These are phyloP conservation scores for Agonopterix subpropinquella DNA, from an alignment of 2,888 invertebrate species.

Conservation along the genomic window DNA sequence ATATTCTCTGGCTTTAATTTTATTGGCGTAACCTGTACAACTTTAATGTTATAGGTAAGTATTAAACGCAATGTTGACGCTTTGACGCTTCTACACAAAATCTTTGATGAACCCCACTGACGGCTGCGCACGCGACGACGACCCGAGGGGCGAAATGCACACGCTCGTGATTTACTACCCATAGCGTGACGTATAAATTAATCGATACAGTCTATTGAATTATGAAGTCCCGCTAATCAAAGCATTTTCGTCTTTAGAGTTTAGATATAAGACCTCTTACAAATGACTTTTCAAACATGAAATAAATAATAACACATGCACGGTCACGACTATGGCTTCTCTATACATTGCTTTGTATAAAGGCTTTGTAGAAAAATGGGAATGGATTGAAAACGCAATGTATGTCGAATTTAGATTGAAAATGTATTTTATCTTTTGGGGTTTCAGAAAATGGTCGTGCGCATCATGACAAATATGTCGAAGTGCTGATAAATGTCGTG, in stretches of 20 bases:
- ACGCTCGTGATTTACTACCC: conserved; percentile 44
- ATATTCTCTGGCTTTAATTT: too few species aligned
- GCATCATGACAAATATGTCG: conserved; percentile 28
- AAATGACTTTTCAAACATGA: too few species aligned
- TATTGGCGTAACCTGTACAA: too few species aligned
- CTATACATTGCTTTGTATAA: background rate
- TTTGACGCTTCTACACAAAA: conserved; percentile 1
- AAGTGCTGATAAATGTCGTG: conserved; percentile 40
- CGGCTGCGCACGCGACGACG: conserved; percentile 30
- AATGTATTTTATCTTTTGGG: background rate
- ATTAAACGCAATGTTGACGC: too few species aligned
- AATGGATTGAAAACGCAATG: too few species aligned
- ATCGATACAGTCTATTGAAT: conserved; percentile 2
- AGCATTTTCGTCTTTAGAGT: too few species aligned
- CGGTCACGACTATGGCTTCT: conserved; percentile 2
- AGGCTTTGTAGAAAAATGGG: too few species aligned
- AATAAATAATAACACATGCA: too few species aligned
- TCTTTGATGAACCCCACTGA: conserved; percentile 26
- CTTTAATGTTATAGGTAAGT: too few species aligned
- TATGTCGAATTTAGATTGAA: too few species aligned
- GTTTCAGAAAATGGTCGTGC: conserved; percentile 15
- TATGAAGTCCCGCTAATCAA: too few species aligned
- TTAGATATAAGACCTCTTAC: too few species aligned
- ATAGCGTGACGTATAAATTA: conserved; percentile 32
- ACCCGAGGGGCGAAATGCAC: conserved; percentile 39